These are phyloP conservation scores for Drosophila dives DNA, from an alignment of 2,888 invertebrate species.

Conservation along the genomic window DNA sequence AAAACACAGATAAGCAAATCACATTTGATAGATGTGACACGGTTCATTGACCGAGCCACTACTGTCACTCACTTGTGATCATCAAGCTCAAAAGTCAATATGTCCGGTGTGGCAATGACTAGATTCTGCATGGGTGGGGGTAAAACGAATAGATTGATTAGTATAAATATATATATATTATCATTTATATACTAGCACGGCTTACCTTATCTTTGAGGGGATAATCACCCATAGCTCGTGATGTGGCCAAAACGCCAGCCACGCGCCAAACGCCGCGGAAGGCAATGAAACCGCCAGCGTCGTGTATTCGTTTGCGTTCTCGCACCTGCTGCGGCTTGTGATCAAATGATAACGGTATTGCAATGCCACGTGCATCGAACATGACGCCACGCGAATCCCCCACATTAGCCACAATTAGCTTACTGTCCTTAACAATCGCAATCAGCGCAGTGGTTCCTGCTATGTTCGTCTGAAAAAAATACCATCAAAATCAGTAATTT, in stretches of 20 bases:
- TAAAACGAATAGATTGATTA: slow-evolving; percentile 37
- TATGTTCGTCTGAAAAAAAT: slow-evolving; percentile 86
- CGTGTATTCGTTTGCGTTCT: slow-evolving; percentile 95
- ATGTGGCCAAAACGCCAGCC: slow-evolving; percentile 97
- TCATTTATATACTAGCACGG: slow-evolving; percentile 7
- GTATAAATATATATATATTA: slow-evolving; percentile 20
- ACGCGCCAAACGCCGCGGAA: slow-evolving; percentile 99
- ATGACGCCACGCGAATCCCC: slow-evolving; percentile 98
- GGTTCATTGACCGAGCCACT: slow-evolving; percentile 37
- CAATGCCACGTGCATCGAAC: slow-evolving; percentile 95
- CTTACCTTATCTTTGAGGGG: slow-evolving; percentile 90
- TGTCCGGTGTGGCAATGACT: slow-evolving; percentile 98
- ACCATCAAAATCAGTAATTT: not conserved
- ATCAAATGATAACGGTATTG: slow-evolving; percentile 96
- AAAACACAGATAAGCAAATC: not conserved
- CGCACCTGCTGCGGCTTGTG: slow-evolving; percentile 98
- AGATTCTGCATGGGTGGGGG: slow-evolving; percentile 87
- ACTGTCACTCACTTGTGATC: slow-evolving; percentile 88
- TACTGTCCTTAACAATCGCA: slow-evolving; percentile 92
- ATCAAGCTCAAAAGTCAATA: slow-evolving; percentile 94
- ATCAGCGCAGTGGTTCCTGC: slow-evolving; percentile 97
- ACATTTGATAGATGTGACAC: slow-evolving; percentile 12
- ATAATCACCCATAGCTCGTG: slow-evolving; percentile 97
- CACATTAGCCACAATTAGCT: slow-evolving; percentile 96
- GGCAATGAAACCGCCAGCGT: slow-evolving; percentile 97